These are phyloP conservation scores for Mastomys coucha DNA, from an alignment of 2,113 vertebrate genomes.

Conservation along the genomic window DNA sequence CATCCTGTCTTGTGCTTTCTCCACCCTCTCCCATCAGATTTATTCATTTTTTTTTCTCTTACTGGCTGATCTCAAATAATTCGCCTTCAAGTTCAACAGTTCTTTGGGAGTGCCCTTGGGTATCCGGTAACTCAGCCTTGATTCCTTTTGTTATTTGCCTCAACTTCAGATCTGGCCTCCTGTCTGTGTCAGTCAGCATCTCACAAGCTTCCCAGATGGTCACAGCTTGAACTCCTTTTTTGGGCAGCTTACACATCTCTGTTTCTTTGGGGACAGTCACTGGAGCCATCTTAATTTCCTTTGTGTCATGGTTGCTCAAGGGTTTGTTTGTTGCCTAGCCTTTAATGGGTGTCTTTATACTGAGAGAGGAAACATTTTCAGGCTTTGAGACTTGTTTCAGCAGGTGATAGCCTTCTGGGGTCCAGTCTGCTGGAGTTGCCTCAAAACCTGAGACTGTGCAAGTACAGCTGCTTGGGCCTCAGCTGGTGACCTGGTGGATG, in stretches of 20 bases:
- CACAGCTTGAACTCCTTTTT: neutral
- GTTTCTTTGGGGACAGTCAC: neutral
- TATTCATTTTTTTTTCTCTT: neutral
- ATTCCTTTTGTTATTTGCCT: neutral
- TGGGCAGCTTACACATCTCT: neutral
- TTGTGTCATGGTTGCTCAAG: neutral
- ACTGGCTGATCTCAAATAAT: neutral
- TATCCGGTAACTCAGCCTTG: neutral
- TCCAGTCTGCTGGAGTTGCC: neutral
- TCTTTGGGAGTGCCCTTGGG: neutral
- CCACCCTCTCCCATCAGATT: no score
- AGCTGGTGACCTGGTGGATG: neutral
- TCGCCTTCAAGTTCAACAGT: neutral
- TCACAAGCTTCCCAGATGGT: neutral
- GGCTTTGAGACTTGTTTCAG: neutral
- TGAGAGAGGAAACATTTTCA: neutral
- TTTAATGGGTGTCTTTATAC: neutral
- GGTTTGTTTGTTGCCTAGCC: neutral
- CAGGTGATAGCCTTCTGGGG: neutral
- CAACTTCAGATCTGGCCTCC: neutral
- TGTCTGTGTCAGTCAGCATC: neutral
- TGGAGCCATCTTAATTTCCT: neutral
- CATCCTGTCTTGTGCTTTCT: no score
- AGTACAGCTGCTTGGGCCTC: neutral
- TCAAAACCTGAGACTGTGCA: neutral